Evolutionary conservation across 2,113 vertebrate genomes (phyloP).

Genomic region (Lepus americanus): DNA sequence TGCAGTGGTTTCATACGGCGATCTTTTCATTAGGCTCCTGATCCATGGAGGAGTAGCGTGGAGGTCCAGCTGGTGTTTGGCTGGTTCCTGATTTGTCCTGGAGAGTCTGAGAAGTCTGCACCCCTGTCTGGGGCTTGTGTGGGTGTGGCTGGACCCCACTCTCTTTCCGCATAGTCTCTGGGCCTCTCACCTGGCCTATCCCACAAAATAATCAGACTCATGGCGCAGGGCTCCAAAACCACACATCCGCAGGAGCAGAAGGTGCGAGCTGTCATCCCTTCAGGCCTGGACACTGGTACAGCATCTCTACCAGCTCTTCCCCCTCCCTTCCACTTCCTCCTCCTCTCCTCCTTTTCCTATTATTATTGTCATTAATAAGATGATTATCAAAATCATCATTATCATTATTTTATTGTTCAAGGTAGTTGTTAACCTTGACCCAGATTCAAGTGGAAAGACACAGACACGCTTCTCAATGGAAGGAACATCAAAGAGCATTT

Average conservation of each 20-base stretch:
- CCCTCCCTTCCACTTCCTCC: not conserved
- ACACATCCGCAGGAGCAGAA: not conserved
- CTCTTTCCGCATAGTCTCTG: not conserved
- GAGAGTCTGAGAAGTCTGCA: not conserved
- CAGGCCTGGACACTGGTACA: not conserved
- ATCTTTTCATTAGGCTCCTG: not conserved
- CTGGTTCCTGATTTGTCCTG: not conserved
- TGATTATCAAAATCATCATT: too few relatives aligned
- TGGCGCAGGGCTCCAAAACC: not conserved
- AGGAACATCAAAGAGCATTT: not conserved
- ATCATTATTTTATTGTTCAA: not conserved
- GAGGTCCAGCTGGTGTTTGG: not conserved
- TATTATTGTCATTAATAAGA: not conserved
- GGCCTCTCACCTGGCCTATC: not conserved
- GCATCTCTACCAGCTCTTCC: too few relatives aligned
- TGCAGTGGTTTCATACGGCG: not conserved
- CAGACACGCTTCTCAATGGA: not conserved
- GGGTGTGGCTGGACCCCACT: not conserved
- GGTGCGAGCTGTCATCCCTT: not conserved
- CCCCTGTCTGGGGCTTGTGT: not conserved
- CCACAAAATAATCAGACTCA: not conserved
- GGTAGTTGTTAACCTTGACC: not conserved
- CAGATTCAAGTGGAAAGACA: not conserved
- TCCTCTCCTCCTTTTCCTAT: not conserved
- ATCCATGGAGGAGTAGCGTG: not conserved